Evolutionary conservation across 2,113 vertebrate species (phyloP), one percentile per base, ranked within the genome.

Genomic region (Lasiurus cinereus): DNA sequence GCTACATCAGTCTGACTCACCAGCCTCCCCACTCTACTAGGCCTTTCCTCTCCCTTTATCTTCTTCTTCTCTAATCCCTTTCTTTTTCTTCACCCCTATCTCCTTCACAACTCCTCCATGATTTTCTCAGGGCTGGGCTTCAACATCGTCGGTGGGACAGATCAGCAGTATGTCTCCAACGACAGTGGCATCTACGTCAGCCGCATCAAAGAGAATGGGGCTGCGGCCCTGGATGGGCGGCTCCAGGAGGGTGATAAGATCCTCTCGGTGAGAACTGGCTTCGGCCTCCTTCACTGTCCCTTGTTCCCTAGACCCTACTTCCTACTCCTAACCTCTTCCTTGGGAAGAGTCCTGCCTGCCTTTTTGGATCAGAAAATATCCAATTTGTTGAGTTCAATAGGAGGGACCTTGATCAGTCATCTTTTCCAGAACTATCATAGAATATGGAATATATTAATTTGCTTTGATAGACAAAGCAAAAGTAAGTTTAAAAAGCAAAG

Each of bases 161-260:
- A 99, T 97, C 99, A 99, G 96, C 99, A 98, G 94, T 98, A 98
- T 95, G 46, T 99, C 52, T 96, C 98, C 95, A 99, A 99, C 52
- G 99, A 99, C 98, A 99, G 79, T 83, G 99, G 99, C 95, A 99
- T 99, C 97, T 99, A 99, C 94, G 99, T 99, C 97, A 99, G 98
- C 95, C 98, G 99, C 98, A 99, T 99, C 96, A 99, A 99, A 98
- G 99, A 99, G 96, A 98, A 99, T 76, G 99, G 99, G 96, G 99
- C 99, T 11, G 99, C 99, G 7, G 99, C 98, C 43, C 94, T 98
- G 93, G 99, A 99, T 91, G 99, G 99, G 85, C 98, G 99, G 66
- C 98, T 99, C 66, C 98, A 99, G 92, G 99, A 99, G 97, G 99
- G 99, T 96, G 99, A 99, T 98, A 99, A 99, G 98, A 99, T 99